These are phyloP conservation scores for Actenoides hombroni DNA, from an alignment of 2,113 vertebrate genomes.

Conservation along the genomic window DNA sequence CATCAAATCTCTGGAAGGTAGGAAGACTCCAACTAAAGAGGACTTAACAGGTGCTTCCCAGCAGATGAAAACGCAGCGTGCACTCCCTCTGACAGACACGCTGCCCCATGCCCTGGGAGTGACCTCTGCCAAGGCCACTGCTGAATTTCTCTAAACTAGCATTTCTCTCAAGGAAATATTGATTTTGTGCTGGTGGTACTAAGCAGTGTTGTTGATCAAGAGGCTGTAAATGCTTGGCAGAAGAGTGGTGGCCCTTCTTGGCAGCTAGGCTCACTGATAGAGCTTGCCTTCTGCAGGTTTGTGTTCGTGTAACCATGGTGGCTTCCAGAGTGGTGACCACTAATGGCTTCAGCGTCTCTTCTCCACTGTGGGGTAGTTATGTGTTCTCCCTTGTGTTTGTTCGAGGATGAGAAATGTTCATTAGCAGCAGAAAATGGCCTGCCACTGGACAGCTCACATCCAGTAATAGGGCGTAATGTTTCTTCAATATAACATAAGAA, in stretches of 20 bases:
- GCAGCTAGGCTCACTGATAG: not conserved
- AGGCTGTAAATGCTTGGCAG: not conserved
- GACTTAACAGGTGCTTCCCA: not conserved
- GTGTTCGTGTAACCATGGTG: not conserved
- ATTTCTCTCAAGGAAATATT: slow-evolving; percentile 50
- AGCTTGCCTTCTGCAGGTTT: not conserved
- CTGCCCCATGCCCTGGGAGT: not conserved
- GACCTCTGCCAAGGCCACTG: slow-evolving; percentile 9
- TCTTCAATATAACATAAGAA: not conserved
- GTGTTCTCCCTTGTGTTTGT: not conserved
- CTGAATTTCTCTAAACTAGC: slow-evolving; percentile 38
- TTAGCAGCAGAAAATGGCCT: not conserved
- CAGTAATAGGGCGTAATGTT: not conserved
- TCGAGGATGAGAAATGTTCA: not conserved
- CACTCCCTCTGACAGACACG: not conserved
- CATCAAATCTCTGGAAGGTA: not conserved
- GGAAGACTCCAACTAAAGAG: not conserved
- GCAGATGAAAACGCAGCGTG: not conserved
- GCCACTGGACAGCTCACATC: not conserved
- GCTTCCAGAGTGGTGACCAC: not conserved
- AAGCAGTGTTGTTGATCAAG: slow-evolving; percentile 39
- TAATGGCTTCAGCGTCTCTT: not conserved
- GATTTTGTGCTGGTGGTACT: slow-evolving; percentile 66
- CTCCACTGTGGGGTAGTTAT: not conserved
- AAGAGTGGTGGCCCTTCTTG: not conserved